Base-by-base conservation (phyloP, 2,888 invertebrate species). In the Branchellion lobata region DNA sequence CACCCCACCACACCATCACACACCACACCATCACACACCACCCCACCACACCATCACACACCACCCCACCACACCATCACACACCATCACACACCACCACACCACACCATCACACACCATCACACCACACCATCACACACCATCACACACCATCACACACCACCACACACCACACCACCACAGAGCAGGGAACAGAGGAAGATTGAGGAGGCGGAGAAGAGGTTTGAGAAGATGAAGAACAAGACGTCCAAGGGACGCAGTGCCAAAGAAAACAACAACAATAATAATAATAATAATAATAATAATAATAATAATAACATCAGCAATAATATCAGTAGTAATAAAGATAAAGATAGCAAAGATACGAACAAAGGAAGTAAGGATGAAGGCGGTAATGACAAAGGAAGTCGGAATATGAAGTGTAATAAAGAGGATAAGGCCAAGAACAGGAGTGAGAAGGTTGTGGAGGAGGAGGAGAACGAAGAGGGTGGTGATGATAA, bases 131-230 rank as follows among this genome's bases (percentile, higher is more conserved):
- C n/a, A n/a, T n/a, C n/a, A n/a, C n/a, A n/a, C n/a, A n/a, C n/a
- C n/a, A n/a, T n/a, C n/a, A n/a, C n/a, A n/a, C n/a, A n/a, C n/a
- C n/a, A n/a, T n/a, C n/a, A n/a, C n/a, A n/a, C n/a, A n/a, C n/a
- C n/a, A n/a, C n/a, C n/a, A n/a, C n/a, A n/a, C n/a, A n/a, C n/a
- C n/a, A n/a, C 24, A 57, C 24, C 5, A 5, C 24, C 24, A 57
- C 21, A 81, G 81, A 79, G 78, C 24, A 57, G 81, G 40, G 81
- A 81, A 51, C 81, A 81, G 75, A 34, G 68, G 57, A 81, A 81
- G 68, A 81, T 81, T 33, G 81, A 81, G 47, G 81, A 79, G 29
- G 81, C 79, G 24, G 81, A 81, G 57, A 81, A 73, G 40, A n/a
- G 72, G n/a, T 81, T 81, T 79, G 81, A 81, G 51, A 79, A 75